Base-by-base conservation (phyloP, 2,888 invertebrate genomes). In the Orthosia cruda region DNA sequence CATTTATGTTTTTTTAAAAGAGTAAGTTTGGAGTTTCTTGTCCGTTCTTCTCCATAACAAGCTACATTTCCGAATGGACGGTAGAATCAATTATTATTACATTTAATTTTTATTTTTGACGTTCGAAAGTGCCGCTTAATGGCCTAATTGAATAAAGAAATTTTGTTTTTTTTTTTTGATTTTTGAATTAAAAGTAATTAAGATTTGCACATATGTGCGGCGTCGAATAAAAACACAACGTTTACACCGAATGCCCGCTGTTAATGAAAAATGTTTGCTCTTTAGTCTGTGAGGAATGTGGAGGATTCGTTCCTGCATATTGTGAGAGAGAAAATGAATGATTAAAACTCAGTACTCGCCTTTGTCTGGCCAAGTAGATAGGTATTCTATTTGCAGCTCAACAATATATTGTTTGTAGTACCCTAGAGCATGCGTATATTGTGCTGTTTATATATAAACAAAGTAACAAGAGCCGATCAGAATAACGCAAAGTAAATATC, bases 141-240 rank as follows among this genome's bases (percentile, higher is more conserved):
- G n/a, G n/a, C n/a, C n/a, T n/a, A n/a, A n/a, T n/a, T n/a, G n/a
- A n/a, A n/a, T n/a, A n/a, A n/a, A n/a, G n/a, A n/a, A n/a, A n/a
- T n/a, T n/a, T n/a, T n/a, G n/a, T n/a, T n/a, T n/a, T n/a, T n/a
- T n/a, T n/a, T n/a, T n/a, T n/a, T n/a, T n/a, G n/a, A n/a, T n/a
- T n/a, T n/a, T n/a, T n/a, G n/a, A 80, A 82, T 69, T 75, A 67
- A 84, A 84, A 71, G 65, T 75, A 80, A 75, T 84, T 80, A 84
- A 80, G 75, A 84, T 84, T 68, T 57, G 26, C 47, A n/a, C 32
- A 65, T 58, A 57, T 80, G 64, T 71, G 68, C 20, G 47, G 57
- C 20, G 58, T 55, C 50, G 58, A 52, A 81, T 65, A 69, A 84
- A 84, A 79, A 67, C 40, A 40, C 40, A 40, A 54, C 66, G 68